These are phyloP conservation scores for Galeopterus variegatus DNA, from an alignment of 2,113 vertebrate genomes.

Conservation along the genomic window DNA sequence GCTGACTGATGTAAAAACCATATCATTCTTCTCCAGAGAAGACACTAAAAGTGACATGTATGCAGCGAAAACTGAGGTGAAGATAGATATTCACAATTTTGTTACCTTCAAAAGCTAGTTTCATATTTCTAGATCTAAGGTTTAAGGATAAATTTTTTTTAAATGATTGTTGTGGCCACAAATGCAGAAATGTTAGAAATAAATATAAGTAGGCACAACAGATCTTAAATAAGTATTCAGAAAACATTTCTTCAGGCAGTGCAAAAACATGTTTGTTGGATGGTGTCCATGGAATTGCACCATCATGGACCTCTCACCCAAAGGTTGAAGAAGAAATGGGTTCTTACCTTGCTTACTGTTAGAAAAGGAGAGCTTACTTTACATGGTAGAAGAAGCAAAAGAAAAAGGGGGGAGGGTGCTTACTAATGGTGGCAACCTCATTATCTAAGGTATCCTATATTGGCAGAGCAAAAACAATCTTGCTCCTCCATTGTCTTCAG, in stretches of 20 bases:
- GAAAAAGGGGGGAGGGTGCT: too few species aligned
- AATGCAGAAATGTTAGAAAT: slow-evolving; percentile 2
- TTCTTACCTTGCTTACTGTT: neutral
- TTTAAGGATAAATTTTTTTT: slow-evolving; percentile 23
- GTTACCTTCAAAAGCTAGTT: neutral
- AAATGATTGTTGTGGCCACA: neutral
- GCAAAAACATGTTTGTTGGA: neutral
- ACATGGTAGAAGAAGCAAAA: too few species aligned
- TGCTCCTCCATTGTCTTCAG: neutral
- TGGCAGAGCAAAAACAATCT: neutral
- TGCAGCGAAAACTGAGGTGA: neutral
- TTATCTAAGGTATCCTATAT: neutral
- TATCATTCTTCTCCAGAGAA: neutral
- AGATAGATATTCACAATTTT: neutral
- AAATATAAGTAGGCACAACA: neutral
- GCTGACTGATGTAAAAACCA: neutral
- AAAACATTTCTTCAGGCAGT: neutral
- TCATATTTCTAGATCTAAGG: neutral
- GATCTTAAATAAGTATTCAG: neutral
- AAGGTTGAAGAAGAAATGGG: neutral
- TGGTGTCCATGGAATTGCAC: neutral
- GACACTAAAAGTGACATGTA: neutral
- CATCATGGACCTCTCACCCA: neutral
- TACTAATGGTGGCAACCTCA: neutral
- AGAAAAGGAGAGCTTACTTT: neutral